These are phyloP conservation scores for Tylochromis polylepis DNA, from an alignment of 2,113 vertebrate genomes.

Conservation along the genomic window DNA sequence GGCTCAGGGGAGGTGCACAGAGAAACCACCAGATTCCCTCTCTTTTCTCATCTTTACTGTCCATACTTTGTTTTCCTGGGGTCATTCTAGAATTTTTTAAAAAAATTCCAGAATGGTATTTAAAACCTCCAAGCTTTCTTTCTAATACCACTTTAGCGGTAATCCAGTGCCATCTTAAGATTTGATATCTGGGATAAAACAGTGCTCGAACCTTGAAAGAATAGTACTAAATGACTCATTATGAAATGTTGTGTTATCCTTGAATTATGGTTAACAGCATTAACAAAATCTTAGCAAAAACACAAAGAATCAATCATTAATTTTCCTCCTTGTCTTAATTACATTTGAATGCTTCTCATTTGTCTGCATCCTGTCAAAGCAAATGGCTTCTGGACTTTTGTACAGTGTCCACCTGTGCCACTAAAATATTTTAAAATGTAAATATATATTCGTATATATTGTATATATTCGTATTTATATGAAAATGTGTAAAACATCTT, in stretches of 20 bases:
- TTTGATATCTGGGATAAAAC: not conserved
- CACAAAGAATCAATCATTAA: not conserved
- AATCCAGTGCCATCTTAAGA: not conserved
- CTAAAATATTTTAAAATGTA: not conserved
- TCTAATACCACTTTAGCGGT: not conserved
- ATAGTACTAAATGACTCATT: not conserved
- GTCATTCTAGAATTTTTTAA: not conserved
- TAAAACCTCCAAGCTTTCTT: not conserved
- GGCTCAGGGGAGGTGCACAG: not conserved
- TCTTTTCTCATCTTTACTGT: not conserved
- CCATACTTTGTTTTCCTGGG: not conserved
- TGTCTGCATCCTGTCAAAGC: not conserved
- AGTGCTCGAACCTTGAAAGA: not conserved
- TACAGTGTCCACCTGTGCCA: not conserved
- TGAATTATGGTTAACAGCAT: not conserved
- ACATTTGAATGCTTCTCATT: not conserved
- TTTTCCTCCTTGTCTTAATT: not conserved
- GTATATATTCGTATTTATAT: not conserved
- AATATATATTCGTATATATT: not conserved
- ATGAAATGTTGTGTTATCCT: not conserved
- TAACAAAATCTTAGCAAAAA: not conserved
- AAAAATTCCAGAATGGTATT: not conserved
- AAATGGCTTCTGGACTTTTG: not conserved
- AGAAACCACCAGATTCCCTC: not conserved
- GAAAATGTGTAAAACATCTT: rapidly evolving